Evolutionary conservation across 2,113 vertebrate genomes (phyloP).

Genomic region (Channa argus): DNA sequence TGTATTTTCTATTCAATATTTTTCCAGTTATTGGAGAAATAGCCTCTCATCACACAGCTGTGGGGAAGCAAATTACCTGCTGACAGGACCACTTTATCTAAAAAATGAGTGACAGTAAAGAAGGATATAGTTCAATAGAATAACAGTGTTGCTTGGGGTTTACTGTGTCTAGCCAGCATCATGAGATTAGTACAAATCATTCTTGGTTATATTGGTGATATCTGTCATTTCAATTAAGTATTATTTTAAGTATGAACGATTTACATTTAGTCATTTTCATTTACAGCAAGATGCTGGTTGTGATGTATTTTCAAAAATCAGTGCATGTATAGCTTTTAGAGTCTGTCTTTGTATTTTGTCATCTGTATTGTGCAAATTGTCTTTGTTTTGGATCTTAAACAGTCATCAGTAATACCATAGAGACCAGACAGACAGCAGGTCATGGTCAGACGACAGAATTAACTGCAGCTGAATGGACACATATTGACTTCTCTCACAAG

Average conservation of each 20-base stretch:
- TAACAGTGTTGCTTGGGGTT: conserved; percentile 16
- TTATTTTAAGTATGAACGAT: background rate
- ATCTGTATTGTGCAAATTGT: conserved; percentile 8
- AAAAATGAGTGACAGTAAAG: conserved; percentile 35
- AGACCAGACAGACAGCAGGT: conserved; percentile 57
- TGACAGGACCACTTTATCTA: conserved; percentile 59
- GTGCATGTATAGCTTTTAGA: conserved; percentile 1
- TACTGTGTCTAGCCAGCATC: background rate
- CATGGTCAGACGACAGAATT: conserved; percentile 28
- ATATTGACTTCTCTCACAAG: conserved; percentile 82
- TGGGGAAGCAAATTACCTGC: conserved; percentile 56
- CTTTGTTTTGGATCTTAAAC: conserved; percentile 28
- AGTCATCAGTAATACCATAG: conserved; percentile 64
- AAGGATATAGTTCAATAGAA: conserved; percentile 17
- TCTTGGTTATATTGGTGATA: background rate
- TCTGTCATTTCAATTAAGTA: background rate
- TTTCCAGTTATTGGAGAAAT: conserved; percentile 26
- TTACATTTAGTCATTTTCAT: background rate
- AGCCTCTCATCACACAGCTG: conserved; percentile 44
- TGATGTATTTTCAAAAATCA: background rate
- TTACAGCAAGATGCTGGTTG: background rate
- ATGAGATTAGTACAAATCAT: background rate
- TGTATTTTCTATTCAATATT: conserved; percentile 39
- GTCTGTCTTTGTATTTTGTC: conserved; percentile 9
- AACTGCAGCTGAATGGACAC: conserved; percentile 71